Evolutionary conservation across 2,888 invertebrate genomes (phyloP), one percentile per base, ranked within the genome.

Genomic region (Pheosia tremula): DNA sequence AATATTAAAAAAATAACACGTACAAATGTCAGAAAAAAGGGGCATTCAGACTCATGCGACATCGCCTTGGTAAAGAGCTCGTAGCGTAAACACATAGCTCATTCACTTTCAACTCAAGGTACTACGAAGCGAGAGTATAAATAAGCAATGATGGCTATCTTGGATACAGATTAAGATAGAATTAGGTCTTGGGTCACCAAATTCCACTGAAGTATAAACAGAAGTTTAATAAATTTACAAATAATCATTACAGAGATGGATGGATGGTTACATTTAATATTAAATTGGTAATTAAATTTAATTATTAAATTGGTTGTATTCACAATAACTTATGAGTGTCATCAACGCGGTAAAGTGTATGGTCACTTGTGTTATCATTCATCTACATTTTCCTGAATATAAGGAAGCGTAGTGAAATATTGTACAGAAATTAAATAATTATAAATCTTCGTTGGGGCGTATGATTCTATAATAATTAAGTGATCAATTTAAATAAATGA

Each of bases 321-420:
- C n/a, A 47, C 4, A 47, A 47, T 47, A n/a, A 47, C 2, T 47
- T 47, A 47, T 47, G 11, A 45, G 9, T 10, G n/a, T 47, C n/a
- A 47, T 47, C 47, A 24, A 24, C 24, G 24, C 47, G 47, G n/a
- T n/a, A n/a, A 47, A n/a, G 11, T n/a, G n/a, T 47, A n/a, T 47
- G n/a, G 11, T 47, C n/a, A 47, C n/a, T 47, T 11, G 11, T 47
- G n/a, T 47, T 11, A 47, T 5, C n/a, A 47, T n/a, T 47, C 11
- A n/a, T 47, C n/a, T 47, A 47, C n/a, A 47, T 45, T 45, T 47
- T 47, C 61, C 73, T 65, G 64, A 70, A 57, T 58, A 72, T 47
- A n/a, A 47, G 47, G 47, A 47, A 47, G 5, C 6, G 6, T 4
- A 57, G 41, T 64, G 52, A 72, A 61, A 64, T 69, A 69, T 68